Conservation (phyloP, 2,113 vertebrate species). For the Dendropsophus ebraccatus region DNA sequence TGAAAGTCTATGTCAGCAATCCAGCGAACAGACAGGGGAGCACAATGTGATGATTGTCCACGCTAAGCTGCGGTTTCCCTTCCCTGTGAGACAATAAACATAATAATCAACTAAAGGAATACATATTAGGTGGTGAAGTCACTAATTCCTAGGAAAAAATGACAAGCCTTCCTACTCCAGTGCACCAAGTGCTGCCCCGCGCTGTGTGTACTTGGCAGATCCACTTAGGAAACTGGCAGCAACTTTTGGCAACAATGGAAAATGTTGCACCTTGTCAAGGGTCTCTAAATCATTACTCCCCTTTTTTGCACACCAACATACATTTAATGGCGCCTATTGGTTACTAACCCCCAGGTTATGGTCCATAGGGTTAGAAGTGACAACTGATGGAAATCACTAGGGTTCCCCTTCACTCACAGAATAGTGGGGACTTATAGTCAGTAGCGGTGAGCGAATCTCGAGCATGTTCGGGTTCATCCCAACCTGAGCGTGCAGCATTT, state of each 20-base stretch:
- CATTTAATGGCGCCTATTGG: not conserved
- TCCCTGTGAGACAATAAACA: not conserved
- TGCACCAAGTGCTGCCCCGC: not conserved
- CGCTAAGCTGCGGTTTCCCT: not conserved
- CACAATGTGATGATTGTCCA: not conserved
- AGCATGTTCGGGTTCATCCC: no score
- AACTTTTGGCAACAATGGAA: not conserved
- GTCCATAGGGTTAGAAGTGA: not conserved
- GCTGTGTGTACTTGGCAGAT: not conserved
- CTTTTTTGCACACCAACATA: not conserved
- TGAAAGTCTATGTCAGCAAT: not conserved
- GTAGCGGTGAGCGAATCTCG: no score
- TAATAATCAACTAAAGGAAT: not conserved
- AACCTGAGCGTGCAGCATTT: no score
- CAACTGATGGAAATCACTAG: not conserved
- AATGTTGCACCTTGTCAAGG: not conserved
- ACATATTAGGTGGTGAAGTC: not conserved
- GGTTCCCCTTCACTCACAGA: not conserved
- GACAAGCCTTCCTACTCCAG: not conserved
- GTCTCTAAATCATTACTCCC: not conserved
- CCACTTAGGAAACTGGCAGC: not conserved
- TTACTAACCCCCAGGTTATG: not conserved
- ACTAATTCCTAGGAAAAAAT: slow-evolving; percentile 2
- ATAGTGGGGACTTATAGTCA: not conserved
- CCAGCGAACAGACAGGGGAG: not conserved